Evolutionary conservation across 2,113 vertebrate genomes (phyloP), one percentile per base, ranked within the genome.

Genomic region (Neolamprologus falcicula): DNA sequence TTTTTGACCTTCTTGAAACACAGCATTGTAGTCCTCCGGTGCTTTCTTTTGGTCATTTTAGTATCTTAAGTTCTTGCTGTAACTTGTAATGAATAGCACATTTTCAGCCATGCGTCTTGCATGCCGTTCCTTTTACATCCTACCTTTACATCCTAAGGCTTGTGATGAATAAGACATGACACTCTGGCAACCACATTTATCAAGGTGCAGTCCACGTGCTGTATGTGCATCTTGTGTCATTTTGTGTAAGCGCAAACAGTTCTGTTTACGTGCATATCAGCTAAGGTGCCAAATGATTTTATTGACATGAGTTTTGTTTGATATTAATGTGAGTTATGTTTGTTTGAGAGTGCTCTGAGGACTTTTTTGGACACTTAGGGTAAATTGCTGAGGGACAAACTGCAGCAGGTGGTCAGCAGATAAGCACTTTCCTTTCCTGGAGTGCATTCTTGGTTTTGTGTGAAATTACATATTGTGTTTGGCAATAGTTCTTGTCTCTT

Each of bases 161-260:
- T 86, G 45, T 79, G 66, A 82, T 89, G 89, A 91, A 83, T 90
- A 78, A 89, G 40, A 88, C 84, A 86, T 87, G 47, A 81, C 53
- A 81, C n/a, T 80, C 7, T 82, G 80, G 84, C 6, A 21, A 31
- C n/a, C 28, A 79, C 82, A 66, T 90, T 88, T 63, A 86, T 88
- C 83, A 84, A 28, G 40, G 53, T 14, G 47, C 19, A 80, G 80
- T 59, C 13, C 24, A 78, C 7, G 0, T 26, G 35, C 31, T 83
- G 52, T 13, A 45, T 8, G 40, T 84, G 61, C 68, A 45, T 40
- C 16, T 31, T 35, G 14, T 35, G 66, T 45, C 4, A 21, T 33
- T 57, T 35, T 73, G 45, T 52, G n/a, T 21, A 26, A 33, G 24
- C 52, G 28, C 50, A 3, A 31, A 12, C 14, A 5, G 33, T 35